A percentile compares a stretch with the other conserved stretches of the same genome.
phyloP scores from a whole-genome alignment of 1,140 invertebrate species.

The Penaeus japonicus region DNA sequence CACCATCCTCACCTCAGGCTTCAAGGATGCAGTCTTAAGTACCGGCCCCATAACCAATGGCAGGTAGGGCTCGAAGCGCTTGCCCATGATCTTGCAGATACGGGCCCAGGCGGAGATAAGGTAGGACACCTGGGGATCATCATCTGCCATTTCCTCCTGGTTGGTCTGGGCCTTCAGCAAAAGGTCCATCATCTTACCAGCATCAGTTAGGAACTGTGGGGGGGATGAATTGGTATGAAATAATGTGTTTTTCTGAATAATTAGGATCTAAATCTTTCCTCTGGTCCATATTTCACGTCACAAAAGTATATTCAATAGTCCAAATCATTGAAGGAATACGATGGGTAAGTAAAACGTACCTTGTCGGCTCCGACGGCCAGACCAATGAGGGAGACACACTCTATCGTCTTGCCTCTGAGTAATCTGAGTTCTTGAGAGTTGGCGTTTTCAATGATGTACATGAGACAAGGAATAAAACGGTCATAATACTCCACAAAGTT shows the following conservation, averaged over 20 bases:
- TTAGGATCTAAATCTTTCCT: background rate
- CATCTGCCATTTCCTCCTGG: constrained; percentile 81
- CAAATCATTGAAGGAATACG: background rate
- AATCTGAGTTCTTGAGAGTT: constrained; percentile 86
- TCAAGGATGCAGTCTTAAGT: constrained; percentile 92
- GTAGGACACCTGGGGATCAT: constrained; percentile 97
- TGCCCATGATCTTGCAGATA: constrained; percentile 96
- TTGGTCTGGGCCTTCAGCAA: constrained; percentile 87
- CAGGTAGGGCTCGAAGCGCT: constrained; percentile 95
- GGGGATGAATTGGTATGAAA: constrained; percentile 41
- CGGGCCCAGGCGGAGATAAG: constrained; percentile 98
- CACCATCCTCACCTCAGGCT: constrained; percentile 79
- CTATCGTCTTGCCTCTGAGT: constrained; percentile 94
- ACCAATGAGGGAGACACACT: constrained; percentile 98
- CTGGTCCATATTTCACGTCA: too few relatives aligned
- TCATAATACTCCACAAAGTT: constrained; percentile 85
- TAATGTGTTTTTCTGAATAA: background rate
- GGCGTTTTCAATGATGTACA: constrained; percentile 96
- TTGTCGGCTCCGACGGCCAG: constrained; percentile 96
- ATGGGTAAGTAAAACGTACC: constrained; percentile 63
- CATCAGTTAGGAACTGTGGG: constrained; percentile 85
- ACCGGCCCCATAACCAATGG: constrained; percentile 98
- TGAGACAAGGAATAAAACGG: constrained; percentile 92
- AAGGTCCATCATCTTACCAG: constrained; percentile 95
- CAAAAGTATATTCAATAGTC: too few relatives aligned